Base-by-base conservation (phyloP, 2,113 vertebrate species). In the Sinocyclocheilus grahami region DNA sequence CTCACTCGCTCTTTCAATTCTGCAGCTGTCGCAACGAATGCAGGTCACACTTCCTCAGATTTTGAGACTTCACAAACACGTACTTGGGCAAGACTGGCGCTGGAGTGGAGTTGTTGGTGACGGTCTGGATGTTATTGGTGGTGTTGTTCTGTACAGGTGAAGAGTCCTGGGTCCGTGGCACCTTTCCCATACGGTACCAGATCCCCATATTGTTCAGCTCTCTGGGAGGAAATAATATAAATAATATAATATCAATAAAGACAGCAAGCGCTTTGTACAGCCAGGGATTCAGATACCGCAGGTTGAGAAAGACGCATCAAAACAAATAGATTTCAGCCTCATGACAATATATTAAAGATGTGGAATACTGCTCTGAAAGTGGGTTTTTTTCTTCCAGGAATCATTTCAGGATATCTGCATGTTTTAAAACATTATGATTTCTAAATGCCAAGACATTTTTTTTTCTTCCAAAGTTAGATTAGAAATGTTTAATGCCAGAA, bases 131-230 rank as follows among this genome's bases (percentile, higher is more conserved):
- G 85, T 91, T 93, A 76, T 93, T 94, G 86, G 95, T 88, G 0
- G 91, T 94, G 0, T 95, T 95, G 75, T 95, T 86, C 46, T 82
- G 87, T 24, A 83, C 27, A 6, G 87, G 95, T 0, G 94, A 91
- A 0, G 96, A 91, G 83, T 99, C 97, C 2, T 97, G 97, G 5
- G 96, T 96, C 75, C 97, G 95, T 0, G 97, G 97, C 2, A 99
- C 98, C 76, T 94, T 95, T 74, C 98, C 98, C 98, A 99, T 99
- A 22, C 98, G 95, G 24, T 99, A 99, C 98, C 98, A 99, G 89
- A 99, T 99, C 0, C 97, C 97, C 98, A 99, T 99, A 94, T 93
- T 99, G 95, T 99, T 99, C 91, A 99, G 82, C 89, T 99, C 98
- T 90, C 98, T 96, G 90, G 76, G 9, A 39, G 20, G 2, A 83